A percentile compares a stretch with the other conserved stretches of the same genome.
Evolutionary conservation across 2,113 vertebrate species (phyloP).

Genomic region (Coturnix japonica): DNA sequence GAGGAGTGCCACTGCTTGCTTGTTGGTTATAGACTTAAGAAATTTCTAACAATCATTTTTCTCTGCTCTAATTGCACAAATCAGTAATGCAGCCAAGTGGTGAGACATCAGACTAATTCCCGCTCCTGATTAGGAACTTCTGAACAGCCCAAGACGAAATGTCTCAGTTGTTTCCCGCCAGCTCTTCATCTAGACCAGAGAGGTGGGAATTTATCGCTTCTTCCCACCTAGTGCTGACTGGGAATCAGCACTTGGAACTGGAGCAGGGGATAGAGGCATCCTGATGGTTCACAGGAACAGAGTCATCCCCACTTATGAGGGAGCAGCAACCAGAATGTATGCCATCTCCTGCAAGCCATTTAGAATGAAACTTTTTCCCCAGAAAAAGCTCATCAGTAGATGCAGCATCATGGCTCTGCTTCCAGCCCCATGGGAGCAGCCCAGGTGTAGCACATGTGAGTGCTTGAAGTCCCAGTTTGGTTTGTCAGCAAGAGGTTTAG

Average conservation of each 20-base stretch:
- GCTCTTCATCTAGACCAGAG: background rate
- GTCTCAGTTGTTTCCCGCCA: fast-evolving
- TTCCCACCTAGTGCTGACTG: background rate
- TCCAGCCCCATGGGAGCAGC: background rate
- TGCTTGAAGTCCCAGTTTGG: background rate
- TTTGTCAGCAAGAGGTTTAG: background rate
- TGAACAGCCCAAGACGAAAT: background rate
- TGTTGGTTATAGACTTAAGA: background rate
- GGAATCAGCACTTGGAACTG: background rate
- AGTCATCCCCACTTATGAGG: background rate
- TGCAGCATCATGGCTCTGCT: background rate
- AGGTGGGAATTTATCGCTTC: background rate
- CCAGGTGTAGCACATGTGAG: background rate
- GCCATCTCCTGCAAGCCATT: background rate
- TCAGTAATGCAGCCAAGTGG: background rate
- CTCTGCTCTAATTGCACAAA: background rate
- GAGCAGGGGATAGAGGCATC: background rate
- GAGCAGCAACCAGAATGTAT: background rate
- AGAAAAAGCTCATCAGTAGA: background rate
- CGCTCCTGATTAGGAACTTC: background rate
- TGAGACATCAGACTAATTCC: background rate
- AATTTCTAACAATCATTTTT: background rate
- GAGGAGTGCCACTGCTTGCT: background rate
- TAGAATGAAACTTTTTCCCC: background rate
- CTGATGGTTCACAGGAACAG: too few species aligned